Percentiles rank a stretch among this genome's conserved stretches.
phyloP scores from a whole-genome alignment of 2,113 vertebrate genomes.

The Cyrtonyx montezumae region DNA sequence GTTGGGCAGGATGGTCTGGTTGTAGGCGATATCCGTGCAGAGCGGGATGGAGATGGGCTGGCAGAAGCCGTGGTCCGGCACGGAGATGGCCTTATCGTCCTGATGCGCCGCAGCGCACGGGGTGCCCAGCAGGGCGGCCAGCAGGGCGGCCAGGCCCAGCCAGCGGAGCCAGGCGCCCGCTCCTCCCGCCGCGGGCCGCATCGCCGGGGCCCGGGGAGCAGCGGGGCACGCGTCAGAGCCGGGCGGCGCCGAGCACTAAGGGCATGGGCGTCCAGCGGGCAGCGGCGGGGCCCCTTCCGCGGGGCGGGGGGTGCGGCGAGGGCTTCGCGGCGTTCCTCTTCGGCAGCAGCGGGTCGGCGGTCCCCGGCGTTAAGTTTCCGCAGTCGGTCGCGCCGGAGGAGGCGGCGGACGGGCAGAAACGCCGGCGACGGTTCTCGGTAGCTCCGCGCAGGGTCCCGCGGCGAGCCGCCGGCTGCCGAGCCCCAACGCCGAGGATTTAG shows the following conservation, averaged over 20 bases:
- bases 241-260: conserved; percentile 10
- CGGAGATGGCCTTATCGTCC: conserved; percentile 89
- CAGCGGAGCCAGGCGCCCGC: not conserved
- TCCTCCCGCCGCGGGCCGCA: conserved; percentile 29
- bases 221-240: not conserved
- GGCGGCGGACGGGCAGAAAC: not conserved
- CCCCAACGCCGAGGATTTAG: conserved; percentile 33
- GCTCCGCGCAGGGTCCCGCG: not conserved
- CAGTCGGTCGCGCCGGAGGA: not conserved
- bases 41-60: conserved; percentile 94
- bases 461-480: not conserved
- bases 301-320: not conserved
- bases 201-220: not conserved
- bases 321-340: not conserved
- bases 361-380: conserved; percentile 52
- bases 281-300: not conserved
- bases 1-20: conserved; percentile 96
- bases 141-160: conserved; percentile 48
- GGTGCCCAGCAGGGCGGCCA: conserved; percentile 56
- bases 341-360: too few relatives aligned
- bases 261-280: conserved; percentile 51
- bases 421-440: not conserved
- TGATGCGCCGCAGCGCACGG: conserved; percentile 65
- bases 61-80: conserved; percentile 94
- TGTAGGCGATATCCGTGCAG: conserved; percentile 96